Evolutionary conservation across 2,888 invertebrate genomes (phyloP), one percentile per base, ranked within the genome.

Genomic region (Pseudococcus longispinus): DNA sequence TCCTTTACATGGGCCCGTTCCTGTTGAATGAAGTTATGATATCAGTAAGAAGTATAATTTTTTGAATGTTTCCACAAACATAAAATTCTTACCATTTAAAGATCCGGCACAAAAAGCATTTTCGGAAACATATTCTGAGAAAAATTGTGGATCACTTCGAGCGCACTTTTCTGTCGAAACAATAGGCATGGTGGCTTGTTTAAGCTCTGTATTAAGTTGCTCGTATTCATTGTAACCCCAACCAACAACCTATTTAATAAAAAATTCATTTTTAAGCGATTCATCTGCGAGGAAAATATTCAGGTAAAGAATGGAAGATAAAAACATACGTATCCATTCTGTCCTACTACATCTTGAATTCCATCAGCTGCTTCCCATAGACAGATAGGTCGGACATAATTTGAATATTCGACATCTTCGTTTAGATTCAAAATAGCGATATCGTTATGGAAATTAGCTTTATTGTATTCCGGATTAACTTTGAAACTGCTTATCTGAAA

Each of bases 91-190:
- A 91, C 92, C 91, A 89, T 91, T 91, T 88, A 89, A 89, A 88
- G 91, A 91, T 29, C 91, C 91, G 4, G 91, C 92, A 88, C 92
- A 92, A 88, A 90, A 93, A 0, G 93, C 93, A 89, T 91, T 92
- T 0, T 92, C 92, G 0, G 92, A 92, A 0, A 93, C 93, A 90
- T 93, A 93, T 70, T 92, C 90, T 0, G 92, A 92, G 90, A 92
- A 93, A 91, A 93, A 93, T 83, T 93, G 93, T 88, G 92, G 92
- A 90, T 93, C 92, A 0, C 93, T 93, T 87, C 93, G 90, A 89
- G 93, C 91, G 90, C 93, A 94, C 11, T 92, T 92, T 89, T 92
- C 92, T 88, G 92, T 92, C 88, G 92, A 91, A 0, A 93, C 93
- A 13, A 93, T 91, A 0, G 93, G 93, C 93, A 94, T 93, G 88